Evolutionary conservation across 2,113 vertebrate species (phyloP), one percentile per base, ranked within the genome.

Genomic region (Euleptes europaea): DNA sequence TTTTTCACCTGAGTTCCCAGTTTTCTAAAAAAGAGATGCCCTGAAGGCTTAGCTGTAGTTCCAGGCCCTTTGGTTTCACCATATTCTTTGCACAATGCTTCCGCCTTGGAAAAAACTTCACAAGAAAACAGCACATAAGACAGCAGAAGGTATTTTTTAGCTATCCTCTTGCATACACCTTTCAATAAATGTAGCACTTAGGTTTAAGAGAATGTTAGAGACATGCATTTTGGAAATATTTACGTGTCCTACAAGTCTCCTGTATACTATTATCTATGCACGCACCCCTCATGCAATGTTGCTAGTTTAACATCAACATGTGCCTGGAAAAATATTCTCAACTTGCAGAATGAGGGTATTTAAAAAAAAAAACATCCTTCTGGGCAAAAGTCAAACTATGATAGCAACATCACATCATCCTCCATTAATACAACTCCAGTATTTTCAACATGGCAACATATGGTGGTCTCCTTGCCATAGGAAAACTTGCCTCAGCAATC

Each of bases 1-100:
- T 95, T 99, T 92, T 97, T 99, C 90, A 99, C 97, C 80, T 97
- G 94, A 57, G 84, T 95, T 17, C 99, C 99, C 49, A 99, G 95
- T 86, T 99, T 99, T 91, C 94, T 95, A 81, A 99, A 99, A 97
- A 99, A 99, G 82, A 99, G 95, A 93, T 99, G 98, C 85, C 98
- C 98, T 0, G 99, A 99, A 5, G 99, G 99, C 90, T 98, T 99
- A 78, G 97, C 99, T 2, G 98, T 99, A 88, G 97, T 97, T 23
- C 99, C 99, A 0, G 99, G 98, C 0, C 99, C 99, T 95, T 98
- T 99, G 89, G 97, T 99, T 94, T 99, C 98, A 86, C 98, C 97
- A 31, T 99, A 99, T 87, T 99, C 98, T 96, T 99, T 99, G 94
- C 99, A 99, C 86, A 99, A 90, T 1, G 95, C 94, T 95, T 99